Conservation (phyloP, 1,140 invertebrate genomes). For the Neoseiulus cucumeris region DNA sequence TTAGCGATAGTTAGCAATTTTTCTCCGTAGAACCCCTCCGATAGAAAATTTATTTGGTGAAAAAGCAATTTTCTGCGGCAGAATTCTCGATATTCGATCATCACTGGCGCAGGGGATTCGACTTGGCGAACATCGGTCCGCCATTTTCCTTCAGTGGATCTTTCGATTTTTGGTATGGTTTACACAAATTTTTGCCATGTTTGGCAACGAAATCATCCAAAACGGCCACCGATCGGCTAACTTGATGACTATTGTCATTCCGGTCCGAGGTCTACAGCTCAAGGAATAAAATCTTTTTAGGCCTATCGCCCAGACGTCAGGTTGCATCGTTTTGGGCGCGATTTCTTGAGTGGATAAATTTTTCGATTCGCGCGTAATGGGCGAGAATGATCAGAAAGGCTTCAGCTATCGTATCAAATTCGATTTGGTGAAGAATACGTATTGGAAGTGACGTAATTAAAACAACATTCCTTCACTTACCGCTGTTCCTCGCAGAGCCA, state of each 20-base stretch:
- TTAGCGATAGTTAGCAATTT: background rate
- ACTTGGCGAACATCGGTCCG: background rate
- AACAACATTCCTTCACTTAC: too few relatives aligned
- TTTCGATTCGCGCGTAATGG: too few relatives aligned
- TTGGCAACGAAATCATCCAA: background rate
- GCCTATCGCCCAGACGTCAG: background rate
- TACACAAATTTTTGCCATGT: conserved; percentile 3
- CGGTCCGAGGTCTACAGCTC: background rate
- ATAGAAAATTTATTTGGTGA: too few relatives aligned
- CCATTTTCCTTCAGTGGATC: background rate
- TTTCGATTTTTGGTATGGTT: background rate
- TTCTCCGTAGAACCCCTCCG: background rate
- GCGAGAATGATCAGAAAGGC: too few relatives aligned
- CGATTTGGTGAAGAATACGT: too few relatives aligned
- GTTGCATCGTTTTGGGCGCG: too few relatives aligned
- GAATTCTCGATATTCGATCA: background rate
- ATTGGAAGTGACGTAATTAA: too few relatives aligned
- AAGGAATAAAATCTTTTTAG: background rate
- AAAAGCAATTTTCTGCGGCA: too few relatives aligned
- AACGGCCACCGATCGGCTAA: background rate
- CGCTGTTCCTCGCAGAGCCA: too few relatives aligned
- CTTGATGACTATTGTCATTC: background rate
- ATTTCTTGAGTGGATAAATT: too few relatives aligned
- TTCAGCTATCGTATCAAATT: too few relatives aligned
- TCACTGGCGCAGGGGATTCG: background rate